A percentile compares a stretch with the other conserved stretches of the same genome.
phyloP scores from a whole-genome alignment of 2,797 vertebrate species.

The Cyprinella venusta region DNA sequence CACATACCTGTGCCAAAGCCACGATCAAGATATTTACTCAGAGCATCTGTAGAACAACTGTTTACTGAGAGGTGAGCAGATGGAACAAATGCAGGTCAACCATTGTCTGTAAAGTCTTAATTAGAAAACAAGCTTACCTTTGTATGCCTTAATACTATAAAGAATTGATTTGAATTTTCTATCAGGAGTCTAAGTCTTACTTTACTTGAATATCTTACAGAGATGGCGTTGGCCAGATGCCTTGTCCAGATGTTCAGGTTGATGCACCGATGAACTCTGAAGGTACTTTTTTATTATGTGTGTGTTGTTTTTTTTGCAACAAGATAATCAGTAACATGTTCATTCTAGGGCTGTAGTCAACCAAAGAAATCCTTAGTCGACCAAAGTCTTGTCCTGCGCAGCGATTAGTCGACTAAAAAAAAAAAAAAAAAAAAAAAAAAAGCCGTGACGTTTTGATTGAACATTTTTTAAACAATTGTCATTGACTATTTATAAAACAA shows the following conservation, averaged over 20 bases:
- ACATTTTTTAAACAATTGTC: too few relatives aligned
- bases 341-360: too few relatives aligned
- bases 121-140: neutral
- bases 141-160: neutral
- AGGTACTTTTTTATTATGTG: neutral
- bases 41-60: neutral
- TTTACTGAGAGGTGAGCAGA: conserved; percentile 47
- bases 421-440: too few relatives aligned
- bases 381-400: too few relatives aligned
- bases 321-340: neutral
- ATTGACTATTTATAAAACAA: too few relatives aligned
- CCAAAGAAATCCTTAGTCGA: too few relatives aligned
- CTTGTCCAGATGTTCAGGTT: conserved; percentile 6
- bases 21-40: conserved; percentile 27
- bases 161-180: neutral
- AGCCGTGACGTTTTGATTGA: too few relatives aligned
- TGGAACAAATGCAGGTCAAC: neutral
- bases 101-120: neutral
- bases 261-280: neutral
- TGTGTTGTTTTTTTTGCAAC: neutral
- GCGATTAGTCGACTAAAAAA: too few relatives aligned
- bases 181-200: neutral
- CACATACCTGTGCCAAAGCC: conserved; percentile 57
- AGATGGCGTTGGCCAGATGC: neutral
- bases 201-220: conserved; percentile 4